These are phyloP conservation scores for Xiphophorus birchmanni DNA, from an alignment of 2,797 vertebrate species.

Conservation along the genomic window DNA sequence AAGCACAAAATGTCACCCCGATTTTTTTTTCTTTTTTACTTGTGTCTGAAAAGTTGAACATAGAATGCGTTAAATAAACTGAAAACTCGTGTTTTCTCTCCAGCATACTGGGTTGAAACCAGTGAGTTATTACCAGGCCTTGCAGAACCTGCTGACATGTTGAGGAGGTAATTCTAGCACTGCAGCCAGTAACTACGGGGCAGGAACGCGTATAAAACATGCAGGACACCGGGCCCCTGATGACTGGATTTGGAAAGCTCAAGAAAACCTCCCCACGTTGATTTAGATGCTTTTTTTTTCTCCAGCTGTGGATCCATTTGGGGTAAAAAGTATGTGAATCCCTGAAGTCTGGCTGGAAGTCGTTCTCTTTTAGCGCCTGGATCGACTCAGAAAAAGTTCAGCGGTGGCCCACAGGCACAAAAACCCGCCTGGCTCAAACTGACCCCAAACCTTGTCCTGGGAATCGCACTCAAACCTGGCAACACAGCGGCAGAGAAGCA, in stretches of 20 bases:
- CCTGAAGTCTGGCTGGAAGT: slow-evolving; percentile 1
- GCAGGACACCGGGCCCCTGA: background rate
- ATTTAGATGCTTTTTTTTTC: background rate
- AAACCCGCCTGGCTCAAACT: background rate
- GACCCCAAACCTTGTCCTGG: slow-evolving; percentile 16
- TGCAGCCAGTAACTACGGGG: background rate
- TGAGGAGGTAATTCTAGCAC: background rate
- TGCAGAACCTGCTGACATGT: background rate
- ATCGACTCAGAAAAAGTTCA: background rate
- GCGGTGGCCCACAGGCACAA: background rate
- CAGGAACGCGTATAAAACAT: background rate
- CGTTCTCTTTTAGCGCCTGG: background rate
- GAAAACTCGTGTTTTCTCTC: background rate
- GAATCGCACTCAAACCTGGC: background rate
- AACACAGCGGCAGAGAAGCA: slow-evolving; percentile 41
- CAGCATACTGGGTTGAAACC: background rate
- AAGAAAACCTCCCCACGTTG: background rate
- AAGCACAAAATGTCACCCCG: background rate
- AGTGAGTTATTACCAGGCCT: background rate
- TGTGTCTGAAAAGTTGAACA: background rate
- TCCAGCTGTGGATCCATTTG: background rate
- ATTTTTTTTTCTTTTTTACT: background rate
- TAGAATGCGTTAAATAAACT: background rate
- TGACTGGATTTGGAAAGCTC: background rate
- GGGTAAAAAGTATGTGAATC: background rate